phyloP scores from a whole-genome alignment of 2,113 vertebrate genomes.

The Lasiurus borealis region DNA sequence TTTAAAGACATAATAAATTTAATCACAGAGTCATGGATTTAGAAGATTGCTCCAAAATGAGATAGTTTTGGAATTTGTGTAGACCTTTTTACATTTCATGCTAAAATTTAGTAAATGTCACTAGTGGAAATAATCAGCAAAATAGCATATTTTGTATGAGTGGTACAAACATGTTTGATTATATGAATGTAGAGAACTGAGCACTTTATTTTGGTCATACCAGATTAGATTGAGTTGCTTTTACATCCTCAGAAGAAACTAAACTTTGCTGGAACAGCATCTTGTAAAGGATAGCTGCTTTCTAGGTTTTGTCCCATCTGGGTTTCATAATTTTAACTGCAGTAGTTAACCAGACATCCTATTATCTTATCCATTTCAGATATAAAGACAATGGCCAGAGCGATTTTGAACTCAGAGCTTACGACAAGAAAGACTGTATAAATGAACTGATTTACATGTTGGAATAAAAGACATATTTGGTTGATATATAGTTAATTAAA shows the following conservation, averaged over 20 bases:
- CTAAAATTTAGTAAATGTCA: constrained; percentile 34
- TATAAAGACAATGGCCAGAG: background rate
- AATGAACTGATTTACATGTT: background rate
- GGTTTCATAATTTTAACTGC: background rate
- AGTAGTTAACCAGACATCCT: background rate
- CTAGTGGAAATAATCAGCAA: constrained; percentile 44
- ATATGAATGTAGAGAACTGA: background rate
- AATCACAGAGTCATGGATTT: constrained; percentile 8
- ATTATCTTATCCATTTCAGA: constrained; percentile 16
- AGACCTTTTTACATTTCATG: constrained; percentile 18
- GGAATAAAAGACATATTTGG: background rate
- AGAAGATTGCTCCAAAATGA: background rate
- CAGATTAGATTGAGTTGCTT: background rate
- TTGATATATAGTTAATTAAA: background rate
- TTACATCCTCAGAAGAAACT: background rate
- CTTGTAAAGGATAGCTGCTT: background rate
- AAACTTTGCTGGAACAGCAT: background rate
- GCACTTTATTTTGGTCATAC: background rate
- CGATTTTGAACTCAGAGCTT: background rate
- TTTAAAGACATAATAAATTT: background rate
- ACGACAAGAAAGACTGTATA: background rate
- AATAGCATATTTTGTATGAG: background rate
- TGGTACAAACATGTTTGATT: background rate
- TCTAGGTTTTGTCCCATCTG: background rate
- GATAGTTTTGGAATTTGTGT: background rate